Evolutionary conservation across 1,140 invertebrate species (phyloP), one percentile per base, ranked within the genome.

Genomic region (Lanistes nyassanus): DNA sequence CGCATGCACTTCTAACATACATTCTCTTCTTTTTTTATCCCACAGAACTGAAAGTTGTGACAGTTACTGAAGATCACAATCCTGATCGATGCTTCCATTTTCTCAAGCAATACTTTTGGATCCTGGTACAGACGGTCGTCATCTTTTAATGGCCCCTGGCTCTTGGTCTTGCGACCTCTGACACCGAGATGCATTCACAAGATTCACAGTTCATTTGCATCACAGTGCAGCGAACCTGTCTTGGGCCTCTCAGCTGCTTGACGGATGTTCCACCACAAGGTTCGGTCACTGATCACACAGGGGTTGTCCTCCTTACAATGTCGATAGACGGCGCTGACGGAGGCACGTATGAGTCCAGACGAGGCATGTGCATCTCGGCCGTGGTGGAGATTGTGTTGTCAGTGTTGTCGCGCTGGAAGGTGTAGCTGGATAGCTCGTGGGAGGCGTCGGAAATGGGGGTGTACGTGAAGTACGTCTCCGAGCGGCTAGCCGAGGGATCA

Each of bases 401-500:
- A 55, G 87, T 87, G 39, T 70, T 70, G 55, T 87, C 85, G 37
- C 86, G 81, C 31, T 80, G 82, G 77, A 87, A 85, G 36, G 81
- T 85, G 81, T 87, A 88, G 79, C 86, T 88, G 55, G 86, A 88
- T 70, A 87, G 79, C 76, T 88, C 87, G 76, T 88, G 86, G 31
- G 87, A 87, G 37, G 83, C 82, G 75, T 87, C 85, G 53, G 86
- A 87, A 62, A 87, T 84, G 56, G 87, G 87, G 65, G 87, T 88
- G 79, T 88, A 88, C 36, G 87, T 88, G 73, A 86, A 88, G 78
- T 87, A 88, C 75, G 85, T 88, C 67, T 88, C 87, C 29, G 85
- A 87, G 56, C 84, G 80, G 78, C 82, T 87, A 66, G 86, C 75
- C 39, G 86, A 87, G 31, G 84, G 84, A 75, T 87, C 84, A 72